Conservation (phyloP, 2,797 vertebrate species). For the Myotis myotis region DNA sequence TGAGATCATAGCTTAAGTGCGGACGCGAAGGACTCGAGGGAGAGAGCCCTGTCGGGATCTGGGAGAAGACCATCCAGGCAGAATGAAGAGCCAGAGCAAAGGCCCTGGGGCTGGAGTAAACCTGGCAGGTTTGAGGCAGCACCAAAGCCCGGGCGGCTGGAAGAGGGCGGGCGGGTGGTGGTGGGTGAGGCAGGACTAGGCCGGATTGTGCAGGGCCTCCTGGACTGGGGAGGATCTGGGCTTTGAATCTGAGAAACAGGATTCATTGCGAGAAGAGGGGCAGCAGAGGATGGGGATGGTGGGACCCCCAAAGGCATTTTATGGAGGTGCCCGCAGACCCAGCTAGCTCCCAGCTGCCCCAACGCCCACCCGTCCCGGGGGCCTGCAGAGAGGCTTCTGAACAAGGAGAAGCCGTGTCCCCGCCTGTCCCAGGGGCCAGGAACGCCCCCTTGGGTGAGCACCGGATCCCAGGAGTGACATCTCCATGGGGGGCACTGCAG, state of each 20-base stretch:
- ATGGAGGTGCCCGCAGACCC: too few species aligned
- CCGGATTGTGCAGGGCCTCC: rapidly evolving
- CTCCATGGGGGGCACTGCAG: neutral
- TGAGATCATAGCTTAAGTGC: neutral
- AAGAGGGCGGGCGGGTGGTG: neutral
- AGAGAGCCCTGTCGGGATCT: neutral
- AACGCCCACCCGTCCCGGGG: neutral
- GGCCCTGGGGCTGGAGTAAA: neutral
- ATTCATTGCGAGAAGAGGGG: neutral
- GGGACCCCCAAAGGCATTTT: rapidly evolving
- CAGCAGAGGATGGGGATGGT: too few species aligned
- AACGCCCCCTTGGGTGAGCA: neutral
- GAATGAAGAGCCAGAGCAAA: neutral
- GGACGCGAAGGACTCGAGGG: neutral
- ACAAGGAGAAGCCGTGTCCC: neutral
- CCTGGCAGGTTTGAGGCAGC: neutral
- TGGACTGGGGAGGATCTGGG: neutral
- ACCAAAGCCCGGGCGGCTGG: neutral
- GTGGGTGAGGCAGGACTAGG: neutral
- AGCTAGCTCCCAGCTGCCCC: neutral
- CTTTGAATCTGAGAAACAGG: neutral
- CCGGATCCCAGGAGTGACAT: neutral
- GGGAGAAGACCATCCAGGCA: neutral
- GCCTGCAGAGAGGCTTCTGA: neutral
- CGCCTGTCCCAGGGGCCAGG: neutral